Evolutionary conservation across 1,140 invertebrate species (phyloP), one percentile per base, ranked within the genome.

Genomic region (Danaus melanippus): DNA sequence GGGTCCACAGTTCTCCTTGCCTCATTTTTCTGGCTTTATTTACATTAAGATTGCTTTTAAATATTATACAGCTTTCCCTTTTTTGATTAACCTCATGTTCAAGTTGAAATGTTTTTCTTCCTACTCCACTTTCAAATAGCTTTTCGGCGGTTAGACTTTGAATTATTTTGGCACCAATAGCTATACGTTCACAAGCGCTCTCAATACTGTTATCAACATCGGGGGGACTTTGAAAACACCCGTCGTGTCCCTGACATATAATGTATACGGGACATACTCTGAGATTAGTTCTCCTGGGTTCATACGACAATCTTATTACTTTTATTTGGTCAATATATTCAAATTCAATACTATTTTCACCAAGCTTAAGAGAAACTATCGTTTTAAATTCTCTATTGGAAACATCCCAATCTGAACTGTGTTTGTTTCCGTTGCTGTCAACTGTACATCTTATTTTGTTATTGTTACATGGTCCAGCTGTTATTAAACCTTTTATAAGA

Each of bases 141-240:
- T 96, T 97, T 78, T 97, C 95, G 0, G 95, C 95, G 60, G 93
- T 94, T 60, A 98, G 88, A 57, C 92, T 92, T 84, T 98, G 97
- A 46, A 97, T 90, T 32, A 98, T 83, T 69, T 93, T 91, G 9
- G 93, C 90, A 41, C 93, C 94, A 11, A 97, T 78, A 53, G 90
- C 90, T 69, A 98, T 96, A 64, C 94, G 89, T 6, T 90, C 88
- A 60, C 91, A 92, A 8, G 95, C 95, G 81, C 90, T 92, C 71
- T 93, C 90, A n/a, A 91, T 87, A 5, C 91, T 91, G 70, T 91
- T 91, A 62, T 93, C 90, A 61, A 92, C 87, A 9, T 88, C 86
- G n/a, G 84, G 71, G 2, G 94, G 93, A 53, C 92, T 92, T 88
- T 96, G 94, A 76, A 96, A 96, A 65, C 87, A 89, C 10, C 94